Base-by-base conservation (phyloP, 2,113 vertebrate species). In the Scytalopus superciliaris region DNA sequence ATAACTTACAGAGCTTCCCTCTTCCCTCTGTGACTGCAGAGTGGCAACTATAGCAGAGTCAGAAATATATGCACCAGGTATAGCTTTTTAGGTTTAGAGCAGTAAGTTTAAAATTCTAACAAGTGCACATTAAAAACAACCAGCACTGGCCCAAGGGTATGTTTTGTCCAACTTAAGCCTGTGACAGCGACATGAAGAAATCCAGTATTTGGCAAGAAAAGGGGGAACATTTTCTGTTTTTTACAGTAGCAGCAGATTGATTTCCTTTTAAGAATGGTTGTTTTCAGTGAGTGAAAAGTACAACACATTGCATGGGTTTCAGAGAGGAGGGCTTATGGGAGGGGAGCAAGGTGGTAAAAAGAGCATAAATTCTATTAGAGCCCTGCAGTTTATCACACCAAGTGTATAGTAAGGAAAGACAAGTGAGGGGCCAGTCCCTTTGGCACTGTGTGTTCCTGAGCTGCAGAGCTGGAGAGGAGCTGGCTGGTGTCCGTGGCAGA, bases 121-220 rank as follows among this genome's bases (percentile, higher is more conserved):
- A 52, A 12, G 14, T 39, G 7, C 16, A 9, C 47, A 39, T 47
- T 77, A 37, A 90, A 87, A 78, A 7, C 64, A 84, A 27, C 8
- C 19, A 59, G 52, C 28, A 31, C 12, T 57, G n/a, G 11, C 33
- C n/a, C n/a, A 76, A 45, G 49, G 18, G 16, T 59, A 14, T 0
- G 0, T 82, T 89, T 84, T 93, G 40, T 49, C 23, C 10, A 4
- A 64, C 73, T 68, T 56, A 86, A 90, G 14, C 22, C 31, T 80
- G 37, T 62, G 31, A 47, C 1, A 0, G 25, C 2, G 1, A 25
- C 35, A 17, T 3, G 31, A 68, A 37, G 53, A 79, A 73, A 76
- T 37, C 3, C 8, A 40, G 2, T 60, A 55, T 60, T 85, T 73
- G 74, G 8, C 59, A 86, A 64, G 39, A 52, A 84, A 74, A 31